A percentile compares a stretch with the other conserved stretches of the same genome.
These are phyloP conservation scores for Bombylius major DNA, from an alignment of 2,888 invertebrate species.

Conservation along the genomic window DNA sequence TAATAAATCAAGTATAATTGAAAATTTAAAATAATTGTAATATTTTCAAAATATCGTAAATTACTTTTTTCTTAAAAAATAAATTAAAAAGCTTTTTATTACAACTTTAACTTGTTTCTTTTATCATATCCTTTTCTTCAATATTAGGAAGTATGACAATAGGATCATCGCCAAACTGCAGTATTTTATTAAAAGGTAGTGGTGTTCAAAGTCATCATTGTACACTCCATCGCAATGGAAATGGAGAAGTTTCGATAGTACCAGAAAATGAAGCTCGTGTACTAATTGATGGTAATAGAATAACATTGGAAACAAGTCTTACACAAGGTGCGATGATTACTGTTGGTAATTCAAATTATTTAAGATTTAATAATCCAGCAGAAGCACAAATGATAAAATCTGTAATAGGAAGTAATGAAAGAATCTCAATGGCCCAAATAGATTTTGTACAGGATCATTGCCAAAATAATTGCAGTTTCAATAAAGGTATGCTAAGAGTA, in stretches of 20 bases:
- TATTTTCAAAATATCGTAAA: too few relatives aligned
- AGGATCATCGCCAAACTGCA: constrained; percentile 65
- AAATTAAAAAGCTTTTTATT: too few relatives aligned
- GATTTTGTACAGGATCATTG: constrained; percentile 37
- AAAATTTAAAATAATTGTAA: too few relatives aligned
- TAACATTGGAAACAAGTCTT: constrained; percentile 59
- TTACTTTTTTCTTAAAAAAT: too few relatives aligned
- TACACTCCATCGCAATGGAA: constrained; percentile 69
- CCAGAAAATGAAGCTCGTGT: constrained; percentile 57
- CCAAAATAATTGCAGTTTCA: neutral
- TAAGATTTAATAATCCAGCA: constrained; percentile 85
- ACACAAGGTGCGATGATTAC: constrained; percentile 87
- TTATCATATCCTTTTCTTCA: neutral
- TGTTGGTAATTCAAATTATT: constrained; percentile 79
- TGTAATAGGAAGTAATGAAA: constrained; percentile 50
- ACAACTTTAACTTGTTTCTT: too few relatives aligned
- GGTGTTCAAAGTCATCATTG: constrained; percentile 78
- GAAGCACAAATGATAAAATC: constrained; percentile 81
- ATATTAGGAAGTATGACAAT: constrained; percentile 68
- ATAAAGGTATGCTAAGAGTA: neutral
- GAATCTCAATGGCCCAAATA: constrained; percentile 68
- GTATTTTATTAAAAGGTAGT: constrained; percentile 73
- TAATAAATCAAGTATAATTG: too few relatives aligned
- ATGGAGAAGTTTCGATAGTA: constrained; percentile 69
- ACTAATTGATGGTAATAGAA: constrained; percentile 59